Conservation (phyloP, 2,888 invertebrate species). For the Chromoteleia sp. region DNA sequence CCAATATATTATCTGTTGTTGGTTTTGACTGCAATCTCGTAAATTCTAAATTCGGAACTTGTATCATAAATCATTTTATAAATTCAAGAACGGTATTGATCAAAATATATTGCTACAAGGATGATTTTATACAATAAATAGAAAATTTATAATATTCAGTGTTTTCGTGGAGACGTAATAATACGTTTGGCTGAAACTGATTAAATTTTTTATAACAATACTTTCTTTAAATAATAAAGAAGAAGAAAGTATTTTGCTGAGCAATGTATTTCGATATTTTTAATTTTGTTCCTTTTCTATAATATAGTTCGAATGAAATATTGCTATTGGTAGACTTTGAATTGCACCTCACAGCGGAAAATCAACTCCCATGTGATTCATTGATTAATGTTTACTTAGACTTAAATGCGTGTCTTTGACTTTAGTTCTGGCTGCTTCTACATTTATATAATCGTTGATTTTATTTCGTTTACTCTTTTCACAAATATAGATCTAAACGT, state of each 20-base stretch:
- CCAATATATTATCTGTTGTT: slow-evolving; percentile 12
- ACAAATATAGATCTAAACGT: slow-evolving; percentile 8
- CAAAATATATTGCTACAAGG: slow-evolving; percentile 13
- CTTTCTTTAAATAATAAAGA: background rate
- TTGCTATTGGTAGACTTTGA: slow-evolving; percentile 20
- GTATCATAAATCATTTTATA: slow-evolving; percentile 30
- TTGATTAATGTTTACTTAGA: slow-evolving; percentile 34
- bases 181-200: no score
- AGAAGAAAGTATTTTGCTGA: background rate
- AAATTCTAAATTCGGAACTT: slow-evolving; percentile 20
- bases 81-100: slow-evolving; percentile 20
- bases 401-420: slow-evolving; percentile 30
- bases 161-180: no score
- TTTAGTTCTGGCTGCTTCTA: slow-evolving; percentile 5
- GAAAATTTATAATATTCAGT: background rate
- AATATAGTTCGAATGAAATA: slow-evolving; percentile 19
- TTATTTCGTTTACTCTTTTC: slow-evolving; percentile 1
- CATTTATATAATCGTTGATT: slow-evolving; percentile 33
- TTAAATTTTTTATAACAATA: background rate
- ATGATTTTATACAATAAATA: slow-evolving; percentile 2
- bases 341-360: slow-evolving; percentile 27
- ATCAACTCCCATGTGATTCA: slow-evolving; percentile 36
- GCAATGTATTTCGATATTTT: slow-evolving; percentile 6
- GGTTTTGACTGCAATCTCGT: slow-evolving; percentile 12
- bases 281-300: slow-evolving; percentile 6